Conservation (phyloP, 2,797 vertebrate genomes). For the Molossus molossus region DNA sequence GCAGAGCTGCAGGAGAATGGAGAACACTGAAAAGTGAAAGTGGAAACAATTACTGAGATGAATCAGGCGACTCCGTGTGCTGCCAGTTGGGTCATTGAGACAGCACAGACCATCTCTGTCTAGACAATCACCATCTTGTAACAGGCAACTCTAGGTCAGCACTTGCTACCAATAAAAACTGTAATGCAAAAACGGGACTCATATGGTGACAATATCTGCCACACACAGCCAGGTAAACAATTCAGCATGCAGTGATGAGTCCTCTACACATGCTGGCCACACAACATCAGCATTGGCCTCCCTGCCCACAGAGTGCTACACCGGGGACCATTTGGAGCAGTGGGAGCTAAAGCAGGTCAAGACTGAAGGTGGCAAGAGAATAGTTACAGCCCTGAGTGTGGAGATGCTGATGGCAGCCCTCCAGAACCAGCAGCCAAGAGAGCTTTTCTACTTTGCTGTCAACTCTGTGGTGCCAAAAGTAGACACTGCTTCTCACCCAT, state of each 20-base stretch:
- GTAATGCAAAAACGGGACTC: conserved; percentile 97
- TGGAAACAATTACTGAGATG: conserved; percentile 95
- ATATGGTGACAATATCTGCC: conserved; percentile 93
- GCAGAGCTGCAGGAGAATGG: conserved; percentile 94
- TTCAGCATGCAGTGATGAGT: conserved; percentile 91
- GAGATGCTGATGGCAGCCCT: conserved; percentile 88
- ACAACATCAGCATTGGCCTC: conserved; percentile 95
- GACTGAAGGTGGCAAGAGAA: conserved; percentile 90
- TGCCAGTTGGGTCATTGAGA: conserved; percentile 95
- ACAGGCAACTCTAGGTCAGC: conserved; percentile 96
- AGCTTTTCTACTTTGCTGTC: conserved; percentile 77
- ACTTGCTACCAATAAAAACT: conserved; percentile 98
- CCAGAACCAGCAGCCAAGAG: conserved; percentile 91
- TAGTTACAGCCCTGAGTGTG: conserved; percentile 90
- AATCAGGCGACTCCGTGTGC: conserved; percentile 93
- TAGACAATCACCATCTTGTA: conserved; percentile 97
- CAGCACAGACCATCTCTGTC: conserved; percentile 93
- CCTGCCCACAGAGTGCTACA: conserved; percentile 94
- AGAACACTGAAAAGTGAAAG: conserved; percentile 96
- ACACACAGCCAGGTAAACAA: conserved; percentile 92
- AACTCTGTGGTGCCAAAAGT: conserved; percentile 96
- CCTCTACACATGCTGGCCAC: conserved; percentile 95
- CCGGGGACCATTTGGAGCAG: conserved; percentile 91
- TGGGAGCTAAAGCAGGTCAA: conserved; percentile 94
- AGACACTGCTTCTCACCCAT: conserved; percentile 86